Conservation (phyloP, 2,888 invertebrate species). For the Coremacera marginata region DNA sequence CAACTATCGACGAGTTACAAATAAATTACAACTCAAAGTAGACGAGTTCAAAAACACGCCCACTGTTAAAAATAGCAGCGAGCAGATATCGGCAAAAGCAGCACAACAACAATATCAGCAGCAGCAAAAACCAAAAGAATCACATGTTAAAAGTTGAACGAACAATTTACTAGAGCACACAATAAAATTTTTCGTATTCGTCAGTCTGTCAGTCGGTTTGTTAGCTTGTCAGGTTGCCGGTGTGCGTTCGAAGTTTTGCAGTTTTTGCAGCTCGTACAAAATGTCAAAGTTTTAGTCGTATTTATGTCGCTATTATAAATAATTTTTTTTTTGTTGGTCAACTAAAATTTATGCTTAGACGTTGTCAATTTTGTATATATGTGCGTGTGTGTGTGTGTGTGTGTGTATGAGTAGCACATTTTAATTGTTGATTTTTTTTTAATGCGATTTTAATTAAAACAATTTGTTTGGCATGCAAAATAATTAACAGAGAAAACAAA, state of each 20-base stretch:
- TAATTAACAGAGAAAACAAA: not conserved
- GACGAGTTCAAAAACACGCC: slow-evolving; percentile 10
- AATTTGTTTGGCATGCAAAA: slow-evolving; percentile 29
- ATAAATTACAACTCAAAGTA: not conserved
- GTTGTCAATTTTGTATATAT: too few relatives aligned
- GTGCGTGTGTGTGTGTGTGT: too few relatives aligned
- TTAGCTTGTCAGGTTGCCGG: not conserved
- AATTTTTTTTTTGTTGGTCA: too few relatives aligned
- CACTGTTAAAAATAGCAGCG: not conserved
- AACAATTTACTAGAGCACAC: not conserved
- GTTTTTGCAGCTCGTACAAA: too few relatives aligned
- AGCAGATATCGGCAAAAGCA: not conserved
- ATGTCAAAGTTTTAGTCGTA: too few relatives aligned
- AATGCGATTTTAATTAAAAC: slow-evolving; percentile 25
- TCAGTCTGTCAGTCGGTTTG: not conserved
- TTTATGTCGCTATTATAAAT: too few relatives aligned
- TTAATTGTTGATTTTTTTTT: not conserved
- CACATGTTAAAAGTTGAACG: not conserved
- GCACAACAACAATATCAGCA: not conserved
- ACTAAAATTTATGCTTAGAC: too few relatives aligned
- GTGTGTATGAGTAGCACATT: too few relatives aligned
- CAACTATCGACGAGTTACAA: not conserved
- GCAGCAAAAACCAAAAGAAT: not conserved
- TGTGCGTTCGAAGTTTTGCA: too few relatives aligned
- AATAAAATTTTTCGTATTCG: not conserved